Base-by-base conservation (phyloP, 2,888 invertebrate species). In the Melanchra persicariae region DNA sequence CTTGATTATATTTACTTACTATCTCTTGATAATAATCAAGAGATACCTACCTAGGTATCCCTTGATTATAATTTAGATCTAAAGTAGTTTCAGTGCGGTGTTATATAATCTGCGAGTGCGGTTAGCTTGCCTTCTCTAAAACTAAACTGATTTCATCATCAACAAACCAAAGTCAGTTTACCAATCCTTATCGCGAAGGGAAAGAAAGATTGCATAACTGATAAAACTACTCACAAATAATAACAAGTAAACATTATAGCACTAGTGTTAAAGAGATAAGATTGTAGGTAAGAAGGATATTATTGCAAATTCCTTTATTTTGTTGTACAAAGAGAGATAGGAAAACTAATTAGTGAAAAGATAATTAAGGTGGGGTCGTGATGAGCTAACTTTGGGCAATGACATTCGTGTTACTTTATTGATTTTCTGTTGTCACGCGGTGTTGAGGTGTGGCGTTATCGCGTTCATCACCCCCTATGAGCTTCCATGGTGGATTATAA, bases 151-250 rank as follows among this genome's bases (percentile, higher is more conserved):
- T 19, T 24, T 19, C 15, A 19, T 45, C 59, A 45, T 22, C 17
- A 49, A 17, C 17, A 24, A 54, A 34, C 15, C 19, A 34, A 69
- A 40, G 12, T 19, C 15, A 2, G n/a, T 22, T 45, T 17, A 9
- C 12, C 0, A 52, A 43, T 68, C 15, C 19, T 45, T 69, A 49
- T 72, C 40, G 17, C n/a, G 6, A 15, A 34, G 1, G 9, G 12
- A 73, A 43, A 40, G 22, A 47, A 24, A 19, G 2, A 49, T 51
- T 66, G 6, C 45, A 49, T 76, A 67, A 43, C 7, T 70, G 77
- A 68, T 77, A 51, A 73, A 26, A 45, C 45, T 22, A 55, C 19
- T 49, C 30, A 17, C 5, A 69, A 51, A 55, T 59, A 73, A 30
- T 19, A 34, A 49, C 26, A 73, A 70, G 3, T 22, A 17, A 63